Conservation (phyloP, 2,888 invertebrate species). For the Hyposoter dolosus region DNA sequence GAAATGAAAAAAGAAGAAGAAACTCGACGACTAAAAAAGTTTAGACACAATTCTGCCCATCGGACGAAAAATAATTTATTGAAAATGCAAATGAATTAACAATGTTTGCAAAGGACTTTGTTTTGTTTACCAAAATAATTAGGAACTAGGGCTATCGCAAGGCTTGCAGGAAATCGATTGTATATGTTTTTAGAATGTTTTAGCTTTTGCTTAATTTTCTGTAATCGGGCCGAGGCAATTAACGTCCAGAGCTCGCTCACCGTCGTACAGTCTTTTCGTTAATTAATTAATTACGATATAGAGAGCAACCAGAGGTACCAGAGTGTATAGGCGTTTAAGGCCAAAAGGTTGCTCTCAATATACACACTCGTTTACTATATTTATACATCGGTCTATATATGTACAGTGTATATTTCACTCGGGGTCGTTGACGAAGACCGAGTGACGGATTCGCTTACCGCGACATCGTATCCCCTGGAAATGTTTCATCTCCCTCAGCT, state of each 20-base stretch:
- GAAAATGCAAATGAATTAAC: not conserved
- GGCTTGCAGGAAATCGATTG: not conserved
- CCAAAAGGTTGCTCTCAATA: slow-evolving; percentile 11
- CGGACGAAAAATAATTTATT: too few species aligned
- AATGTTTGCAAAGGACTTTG: not conserved
- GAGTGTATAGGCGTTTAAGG: slow-evolving; percentile 3
- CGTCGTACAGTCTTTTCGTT: slow-evolving; percentile 55
- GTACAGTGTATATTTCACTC: slow-evolving; percentile 64
- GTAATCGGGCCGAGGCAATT: slow-evolving; percentile 48
- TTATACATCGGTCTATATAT: not conserved
- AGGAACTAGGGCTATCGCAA: not conserved
- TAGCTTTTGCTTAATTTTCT: not conserved
- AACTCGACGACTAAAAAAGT: too few species aligned
- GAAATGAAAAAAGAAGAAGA: too few species aligned
- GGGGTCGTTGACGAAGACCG: slow-evolving; percentile 77
- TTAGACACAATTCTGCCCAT: too few species aligned
- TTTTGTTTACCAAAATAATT: slow-evolving; percentile 10
- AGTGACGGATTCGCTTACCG: slow-evolving; percentile 62
- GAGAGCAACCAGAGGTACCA: slow-evolving; percentile 10
- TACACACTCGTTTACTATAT: not conserved
- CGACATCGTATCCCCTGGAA: slow-evolving; percentile 49
- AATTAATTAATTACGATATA: slow-evolving; percentile 63
- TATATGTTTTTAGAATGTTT: slow-evolving; percentile 35
- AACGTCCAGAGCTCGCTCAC: slow-evolving; percentile 34
- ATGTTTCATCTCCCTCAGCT: slow-evolving; percentile 52